Evolutionary conservation across 2,113 vertebrate genomes (phyloP).

Genomic region (Ctenomys sociabilis): DNA sequence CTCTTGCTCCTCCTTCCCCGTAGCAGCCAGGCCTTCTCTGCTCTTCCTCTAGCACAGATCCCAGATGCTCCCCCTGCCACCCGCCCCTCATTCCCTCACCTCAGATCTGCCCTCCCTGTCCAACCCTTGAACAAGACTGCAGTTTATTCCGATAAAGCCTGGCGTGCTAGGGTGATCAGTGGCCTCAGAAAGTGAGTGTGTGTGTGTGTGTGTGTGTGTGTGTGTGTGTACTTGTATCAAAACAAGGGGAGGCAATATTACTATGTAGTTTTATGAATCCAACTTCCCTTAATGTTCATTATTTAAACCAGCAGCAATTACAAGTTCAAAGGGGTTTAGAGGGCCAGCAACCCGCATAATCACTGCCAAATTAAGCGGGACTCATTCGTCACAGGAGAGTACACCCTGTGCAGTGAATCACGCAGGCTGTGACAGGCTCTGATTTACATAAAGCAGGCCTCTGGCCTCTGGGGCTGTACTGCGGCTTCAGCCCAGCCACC

Average conservation of each 20-base stretch:
- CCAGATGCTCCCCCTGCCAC: conserved; percentile 51
- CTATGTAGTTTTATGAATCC: conserved; percentile 97
- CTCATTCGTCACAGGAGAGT: conserved; percentile 98
- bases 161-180: conserved; percentile 87
- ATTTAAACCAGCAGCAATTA: conserved; percentile 99
- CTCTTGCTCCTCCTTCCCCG: conserved; percentile 89
- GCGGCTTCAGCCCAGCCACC: conserved; percentile 89
- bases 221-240: conserved; percentile 82
- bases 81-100: conserved; percentile 64
- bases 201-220: not conserved
- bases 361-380: conserved; percentile 97
- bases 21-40: conserved; percentile 87
- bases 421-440: conserved; percentile 93
- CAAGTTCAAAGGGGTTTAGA: conserved; percentile 99
- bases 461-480: conserved; percentile 90
- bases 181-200: conserved; percentile 82
- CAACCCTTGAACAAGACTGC: conserved; percentile 81
- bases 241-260: conserved; percentile 88
- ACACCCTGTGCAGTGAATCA: conserved; percentile 94
- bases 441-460: conserved; percentile 95
- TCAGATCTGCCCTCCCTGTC: conserved; percentile 63
- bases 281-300: conserved; percentile 98
- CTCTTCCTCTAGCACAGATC: conserved; percentile 80
- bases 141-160: conserved; percentile 90
- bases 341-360: conserved; percentile 98